phyloP scores from a whole-genome alignment of 1,140 invertebrate species.

The Drosophila tani region DNA sequence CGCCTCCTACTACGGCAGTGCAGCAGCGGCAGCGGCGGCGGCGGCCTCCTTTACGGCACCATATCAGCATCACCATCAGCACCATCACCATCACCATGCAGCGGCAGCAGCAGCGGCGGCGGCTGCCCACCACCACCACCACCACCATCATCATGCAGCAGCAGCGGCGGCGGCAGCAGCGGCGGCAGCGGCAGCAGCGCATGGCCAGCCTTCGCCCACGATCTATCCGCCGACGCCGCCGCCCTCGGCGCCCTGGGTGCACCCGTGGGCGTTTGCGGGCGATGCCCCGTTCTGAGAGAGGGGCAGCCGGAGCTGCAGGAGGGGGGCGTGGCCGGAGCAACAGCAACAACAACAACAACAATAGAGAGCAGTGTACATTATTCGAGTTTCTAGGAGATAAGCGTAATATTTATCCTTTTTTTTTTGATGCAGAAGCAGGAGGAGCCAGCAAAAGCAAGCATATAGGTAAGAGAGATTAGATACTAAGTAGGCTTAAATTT shows the following conservation, averaged over 20 bases:
- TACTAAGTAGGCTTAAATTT: conserved; percentile 70
- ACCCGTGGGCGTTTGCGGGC: conserved; percentile 83
- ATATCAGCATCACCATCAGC: conserved; percentile 48
- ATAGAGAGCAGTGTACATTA: conserved; percentile 1
- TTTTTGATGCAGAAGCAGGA: not conserved
- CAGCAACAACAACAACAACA: not conserved
- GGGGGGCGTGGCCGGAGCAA: not conserved
- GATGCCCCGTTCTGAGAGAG: conserved; percentile 71
- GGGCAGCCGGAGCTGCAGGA: not conserved
- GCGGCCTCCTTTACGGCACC: conserved; percentile 46
- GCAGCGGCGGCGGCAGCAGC: conserved; percentile 5
- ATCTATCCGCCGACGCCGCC: conserved; percentile 85
- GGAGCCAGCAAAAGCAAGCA: not conserved
- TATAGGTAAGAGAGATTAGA: conserved; percentile 52
- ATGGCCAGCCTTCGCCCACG: conserved; percentile 83
- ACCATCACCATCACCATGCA: conserved; percentile 53
- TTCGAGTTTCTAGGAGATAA: conserved; percentile 7
- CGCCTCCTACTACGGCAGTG: conserved; percentile 59
- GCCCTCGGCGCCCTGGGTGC: conserved; percentile 84
- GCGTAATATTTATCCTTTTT: conserved; percentile 7
- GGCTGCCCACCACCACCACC: conserved; percentile 15
- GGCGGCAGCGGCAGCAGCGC: conserved; percentile 14
- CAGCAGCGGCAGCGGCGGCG: conserved; percentile 53
- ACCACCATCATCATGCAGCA: conserved; percentile 1
- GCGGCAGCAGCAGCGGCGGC: conserved; percentile 64